These are phyloP conservation scores for Todiramphus chloris DNA, from an alignment of 2,113 vertebrate species.

Conservation along the genomic window DNA sequence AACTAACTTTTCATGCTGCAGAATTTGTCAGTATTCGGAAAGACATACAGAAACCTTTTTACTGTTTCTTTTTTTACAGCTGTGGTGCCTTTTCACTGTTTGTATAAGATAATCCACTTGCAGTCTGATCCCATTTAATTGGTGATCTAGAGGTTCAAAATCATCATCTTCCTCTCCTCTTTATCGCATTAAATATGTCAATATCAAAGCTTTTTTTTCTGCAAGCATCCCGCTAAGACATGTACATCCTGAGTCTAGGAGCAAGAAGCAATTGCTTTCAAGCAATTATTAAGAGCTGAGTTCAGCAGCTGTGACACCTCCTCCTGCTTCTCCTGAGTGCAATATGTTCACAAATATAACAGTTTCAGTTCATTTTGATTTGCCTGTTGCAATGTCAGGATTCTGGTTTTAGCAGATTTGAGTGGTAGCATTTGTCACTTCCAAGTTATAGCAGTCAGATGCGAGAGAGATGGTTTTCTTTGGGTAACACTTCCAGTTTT, in stretches of 20 bases:
- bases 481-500: not conserved
- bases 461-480: not conserved
- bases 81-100: not conserved
- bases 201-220: not conserved
- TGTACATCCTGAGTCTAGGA: not conserved
- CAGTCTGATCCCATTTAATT: not conserved
- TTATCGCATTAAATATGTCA: not conserved
- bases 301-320: not conserved
- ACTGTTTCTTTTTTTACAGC: not conserved
- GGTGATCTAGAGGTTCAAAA: not conserved
- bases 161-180: not conserved
- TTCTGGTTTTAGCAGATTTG: not conserved
- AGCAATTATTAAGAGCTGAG: not conserved
- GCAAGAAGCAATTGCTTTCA: not conserved
- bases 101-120: not conserved
- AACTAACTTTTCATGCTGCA: not conserved
- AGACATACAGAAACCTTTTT: not conserved
- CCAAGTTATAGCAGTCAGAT: not conserved
- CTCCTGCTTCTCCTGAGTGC: not conserved
- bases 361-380: not conserved
- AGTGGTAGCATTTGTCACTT: not conserved
- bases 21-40: not conserved
- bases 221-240: not conserved
- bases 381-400: not conserved
- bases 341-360: not conserved